Evolutionary conservation across 2,113 vertebrate genomes (phyloP).

Genomic region (Notarius quadriscutis): DNA sequence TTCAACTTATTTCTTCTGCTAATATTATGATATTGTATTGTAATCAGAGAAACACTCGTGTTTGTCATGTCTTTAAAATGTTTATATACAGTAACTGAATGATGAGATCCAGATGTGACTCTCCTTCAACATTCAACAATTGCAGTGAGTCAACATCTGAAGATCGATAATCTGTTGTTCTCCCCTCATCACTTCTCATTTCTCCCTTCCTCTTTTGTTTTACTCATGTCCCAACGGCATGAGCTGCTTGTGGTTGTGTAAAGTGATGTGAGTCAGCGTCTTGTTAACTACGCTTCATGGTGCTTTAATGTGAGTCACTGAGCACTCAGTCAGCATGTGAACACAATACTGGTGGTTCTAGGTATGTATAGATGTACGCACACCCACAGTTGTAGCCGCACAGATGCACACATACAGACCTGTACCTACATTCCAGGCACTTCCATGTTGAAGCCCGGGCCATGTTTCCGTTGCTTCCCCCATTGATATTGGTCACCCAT

Average conservation of each 20-base stretch:
- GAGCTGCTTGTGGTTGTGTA: background rate
- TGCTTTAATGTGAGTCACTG: slow-evolving; percentile 11
- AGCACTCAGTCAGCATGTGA: background rate
- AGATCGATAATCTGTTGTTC: background rate
- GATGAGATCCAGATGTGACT: background rate
- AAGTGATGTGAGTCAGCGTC: background rate
- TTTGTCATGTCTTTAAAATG: background rate
- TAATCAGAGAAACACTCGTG: background rate
- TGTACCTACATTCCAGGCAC: slow-evolving; percentile 24
- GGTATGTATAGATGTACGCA: background rate
- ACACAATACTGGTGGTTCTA: background rate
- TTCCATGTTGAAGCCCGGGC: slow-evolving; percentile 2
- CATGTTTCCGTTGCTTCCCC: slow-evolving; percentile 30
- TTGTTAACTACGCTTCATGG: background rate
- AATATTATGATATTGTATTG: background rate
- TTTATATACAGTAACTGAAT: background rate
- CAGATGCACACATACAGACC: slow-evolving; percentile 11
- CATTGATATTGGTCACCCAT: slow-evolving; percentile 5
- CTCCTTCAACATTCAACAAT: background rate
- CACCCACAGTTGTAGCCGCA: background rate
- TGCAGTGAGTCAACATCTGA: background rate
- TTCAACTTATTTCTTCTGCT: background rate
- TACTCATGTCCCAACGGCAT: background rate
- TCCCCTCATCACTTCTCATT: background rate
- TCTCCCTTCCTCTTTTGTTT: background rate